Base-by-base conservation (phyloP, 30 jellyfish, hydroid and myxozoan genomes). In the Nemopilema nomurai region DNA sequence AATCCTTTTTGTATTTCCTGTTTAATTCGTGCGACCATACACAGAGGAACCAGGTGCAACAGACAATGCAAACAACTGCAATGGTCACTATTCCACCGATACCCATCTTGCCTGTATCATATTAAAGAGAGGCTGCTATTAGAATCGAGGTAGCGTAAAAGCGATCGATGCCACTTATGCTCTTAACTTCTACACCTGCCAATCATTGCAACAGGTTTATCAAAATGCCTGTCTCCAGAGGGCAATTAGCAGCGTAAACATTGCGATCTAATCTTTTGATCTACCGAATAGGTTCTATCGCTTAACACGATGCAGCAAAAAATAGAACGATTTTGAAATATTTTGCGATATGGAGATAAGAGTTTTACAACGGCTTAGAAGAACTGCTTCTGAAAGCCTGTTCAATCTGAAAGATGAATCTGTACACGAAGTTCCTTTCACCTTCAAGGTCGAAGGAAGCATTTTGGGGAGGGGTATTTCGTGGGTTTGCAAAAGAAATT, bases 31-130 rank as follows among this genome's bases (percentile, higher is more conserved):
- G 90, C 3, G 99, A 94, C 99, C 99, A 94, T 51, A 94, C 96
- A 76, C 99, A 94, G 62, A 94, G 90, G 73, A 94, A 94, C 99
- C 99, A 94, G 32, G 99, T 89, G 71, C 97, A 89, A 72, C 97
- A 94, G 9, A 94, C 87, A 22, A 71, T 96, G 51, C 97, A 94
- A 0, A 94, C 96, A 49, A 89, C 26, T 26, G 97, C 97, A 23
- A 94, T 72, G 16, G 94, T 90, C 52, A 94, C 90, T 8, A 94
- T 90, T 21, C 99, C 99, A 18, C 86, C 95, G 19, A 94, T 13
- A 22, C 91, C 97, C 99, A 94, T 94, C 1, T 21, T 87, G 16
- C 29, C 77, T 32, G 67, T 21, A n/a, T n/a, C n/a, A n/a, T n/a
- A n/a, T n/a, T n/a, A n/a, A n/a, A n/a, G n/a, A n/a, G n/a, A n/a